These are phyloP conservation scores for Spodoptera littoralis DNA, from an alignment of 2,888 invertebrate genomes.

Conservation along the genomic window DNA sequence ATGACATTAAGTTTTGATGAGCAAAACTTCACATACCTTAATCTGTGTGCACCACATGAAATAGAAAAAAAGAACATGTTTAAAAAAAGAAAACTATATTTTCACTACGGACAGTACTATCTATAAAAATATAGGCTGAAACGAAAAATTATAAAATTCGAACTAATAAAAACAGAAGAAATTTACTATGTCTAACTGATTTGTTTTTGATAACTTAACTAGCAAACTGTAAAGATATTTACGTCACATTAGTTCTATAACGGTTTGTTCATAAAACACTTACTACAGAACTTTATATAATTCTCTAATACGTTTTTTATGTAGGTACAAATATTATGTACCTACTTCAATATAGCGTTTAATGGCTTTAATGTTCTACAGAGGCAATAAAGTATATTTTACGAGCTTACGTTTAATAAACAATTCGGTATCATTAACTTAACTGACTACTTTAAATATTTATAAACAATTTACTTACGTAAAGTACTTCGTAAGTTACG, in stretches of 20 bases:
- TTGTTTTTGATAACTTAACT: background rate
- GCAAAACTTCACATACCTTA: constrained; percentile 27
- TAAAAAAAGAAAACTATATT: background rate
- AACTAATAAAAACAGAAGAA: too few species aligned
- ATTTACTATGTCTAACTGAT: too few species aligned
- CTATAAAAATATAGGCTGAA: background rate
- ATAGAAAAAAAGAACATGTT: constrained; percentile 18
- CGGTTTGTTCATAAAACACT: constrained; percentile 26
- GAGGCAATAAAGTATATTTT: constrained; percentile 52
- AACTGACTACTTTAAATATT: constrained; percentile 32
- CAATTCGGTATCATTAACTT: constrained; percentile 41
- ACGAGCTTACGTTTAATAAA: constrained; percentile 51
- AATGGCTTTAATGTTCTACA: constrained; percentile 39
- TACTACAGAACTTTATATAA: constrained; percentile 22
- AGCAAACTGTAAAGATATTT: background rate
- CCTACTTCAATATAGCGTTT: constrained; percentile 36
- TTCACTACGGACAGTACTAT: too few species aligned
- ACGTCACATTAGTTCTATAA: background rate
- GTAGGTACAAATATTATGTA: constrained; percentile 15
- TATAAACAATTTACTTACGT: constrained; percentile 31
- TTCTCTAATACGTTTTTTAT: constrained; percentile 15
- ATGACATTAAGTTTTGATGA: too few species aligned
- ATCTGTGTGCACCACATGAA: constrained; percentile 43
- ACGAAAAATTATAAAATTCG: too few species aligned
- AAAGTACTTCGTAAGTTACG: constrained; percentile 3